Percentiles rank a stretch among this genome's conserved stretches.
These are phyloP conservation scores for Erebia aethiops DNA, from an alignment of 2,888 invertebrate species.

Conservation along the genomic window DNA sequence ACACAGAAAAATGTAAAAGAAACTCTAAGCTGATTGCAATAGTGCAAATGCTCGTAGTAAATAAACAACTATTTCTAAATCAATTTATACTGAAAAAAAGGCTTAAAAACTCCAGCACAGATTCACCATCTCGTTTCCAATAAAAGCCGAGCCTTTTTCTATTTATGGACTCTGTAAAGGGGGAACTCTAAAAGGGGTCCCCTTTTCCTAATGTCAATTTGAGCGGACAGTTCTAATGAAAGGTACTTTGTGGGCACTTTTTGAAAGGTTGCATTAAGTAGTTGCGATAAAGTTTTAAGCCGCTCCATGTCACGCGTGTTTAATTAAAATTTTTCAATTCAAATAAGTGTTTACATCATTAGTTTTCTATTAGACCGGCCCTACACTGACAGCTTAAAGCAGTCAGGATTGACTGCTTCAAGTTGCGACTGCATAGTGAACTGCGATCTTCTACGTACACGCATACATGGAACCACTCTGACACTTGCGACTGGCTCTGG, in stretches of 20 bases:
- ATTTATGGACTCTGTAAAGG: constrained; percentile 25
- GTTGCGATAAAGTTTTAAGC: background rate
- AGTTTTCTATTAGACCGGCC: too few species aligned
- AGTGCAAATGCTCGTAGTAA: background rate
- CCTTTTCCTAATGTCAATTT: constrained; percentile 31
- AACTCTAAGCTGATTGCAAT: background rate
- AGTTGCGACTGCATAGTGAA: too few species aligned
- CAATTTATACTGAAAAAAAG: constrained; percentile 4
- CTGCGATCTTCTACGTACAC: too few species aligned
- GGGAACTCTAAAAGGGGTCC: constrained; percentile 22
- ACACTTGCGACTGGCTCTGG: too few species aligned
- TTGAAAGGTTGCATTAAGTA: constrained; percentile 1
- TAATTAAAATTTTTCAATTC: too few species aligned
- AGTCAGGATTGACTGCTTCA: too few species aligned
- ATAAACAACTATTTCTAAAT: constrained; percentile 1
- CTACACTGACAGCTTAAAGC: too few species aligned
- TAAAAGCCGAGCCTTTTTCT: constrained; percentile 24
- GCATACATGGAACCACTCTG: too few species aligned
- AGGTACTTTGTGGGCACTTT: constrained; percentile 10
- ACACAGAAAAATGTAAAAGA: too few species aligned
- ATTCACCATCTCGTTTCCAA: constrained; percentile 9
- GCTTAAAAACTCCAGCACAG: constrained; percentile 2
- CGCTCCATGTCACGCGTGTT: background rate
- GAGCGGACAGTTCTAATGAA: constrained; percentile 28
- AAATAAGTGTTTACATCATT: too few species aligned